These are phyloP conservation scores for Peromyscus nudipes DNA, from an alignment of 2,797 vertebrate genomes.

Conservation along the genomic window DNA sequence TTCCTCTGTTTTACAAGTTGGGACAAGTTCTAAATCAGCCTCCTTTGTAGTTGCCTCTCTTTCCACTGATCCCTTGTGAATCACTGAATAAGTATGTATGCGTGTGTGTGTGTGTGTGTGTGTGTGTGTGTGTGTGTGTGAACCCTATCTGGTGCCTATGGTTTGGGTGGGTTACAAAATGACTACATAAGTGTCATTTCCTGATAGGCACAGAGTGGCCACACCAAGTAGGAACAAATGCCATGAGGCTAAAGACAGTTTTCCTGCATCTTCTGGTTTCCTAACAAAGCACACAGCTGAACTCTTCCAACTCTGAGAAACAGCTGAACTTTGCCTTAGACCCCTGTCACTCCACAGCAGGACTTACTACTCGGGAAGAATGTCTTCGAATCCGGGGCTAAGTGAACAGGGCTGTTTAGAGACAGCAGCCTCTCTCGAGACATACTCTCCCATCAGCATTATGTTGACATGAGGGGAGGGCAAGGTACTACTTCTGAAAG, in stretches of 20 bases:
- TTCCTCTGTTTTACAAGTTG: not conserved
- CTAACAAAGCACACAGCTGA: not conserved
- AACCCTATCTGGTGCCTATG: no score
- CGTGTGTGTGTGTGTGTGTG: no score
- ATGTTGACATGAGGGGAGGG: not conserved
- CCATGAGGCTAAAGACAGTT: not conserved
- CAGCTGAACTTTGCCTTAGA: not conserved
- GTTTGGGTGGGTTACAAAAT: not conserved
- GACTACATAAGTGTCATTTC: not conserved
- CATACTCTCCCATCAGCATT: not conserved
- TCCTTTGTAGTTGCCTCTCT: not conserved
- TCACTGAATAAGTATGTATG: not conserved
- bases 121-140: not conserved
- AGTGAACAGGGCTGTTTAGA: not conserved
- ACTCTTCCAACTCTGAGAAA: not conserved
- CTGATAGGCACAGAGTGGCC: not conserved
- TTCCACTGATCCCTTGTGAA: not conserved
- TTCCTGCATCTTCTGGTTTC: not conserved
- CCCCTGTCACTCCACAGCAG: not conserved
- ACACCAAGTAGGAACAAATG: slow-evolving; percentile 7
- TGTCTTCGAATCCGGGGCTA: not conserved
- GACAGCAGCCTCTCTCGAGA: not conserved
- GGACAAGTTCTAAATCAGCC: not conserved
- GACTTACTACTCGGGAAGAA: not conserved
- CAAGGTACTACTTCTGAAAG: not conserved